Conservation (phyloP, 2,797 vertebrate species). For the Halcyon leucocephala region DNA sequence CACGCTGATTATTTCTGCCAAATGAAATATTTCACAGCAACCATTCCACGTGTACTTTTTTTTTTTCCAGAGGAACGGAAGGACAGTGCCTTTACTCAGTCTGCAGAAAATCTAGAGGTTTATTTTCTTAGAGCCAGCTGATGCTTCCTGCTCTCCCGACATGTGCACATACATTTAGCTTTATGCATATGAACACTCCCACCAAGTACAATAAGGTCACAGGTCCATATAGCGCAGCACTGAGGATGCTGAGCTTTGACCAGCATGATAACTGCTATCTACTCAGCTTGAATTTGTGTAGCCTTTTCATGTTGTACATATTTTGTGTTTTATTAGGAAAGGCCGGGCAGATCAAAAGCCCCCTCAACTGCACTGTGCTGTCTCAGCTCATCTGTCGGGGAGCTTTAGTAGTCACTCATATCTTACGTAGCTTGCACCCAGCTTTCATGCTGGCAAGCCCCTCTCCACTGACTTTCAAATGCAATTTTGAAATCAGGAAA, state of each 20-base stretch:
- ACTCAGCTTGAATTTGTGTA: neutral
- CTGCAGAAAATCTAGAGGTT: neutral
- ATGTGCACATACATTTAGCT: neutral
- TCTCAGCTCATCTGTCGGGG: neutral
- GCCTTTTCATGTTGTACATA: neutral
- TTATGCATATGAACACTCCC: neutral
- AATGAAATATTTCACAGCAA: neutral
- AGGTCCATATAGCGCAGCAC: neutral
- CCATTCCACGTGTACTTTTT: neutral
- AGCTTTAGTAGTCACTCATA: neutral
- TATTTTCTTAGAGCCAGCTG: neutral
- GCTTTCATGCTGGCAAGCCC: neutral
- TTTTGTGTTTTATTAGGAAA: neutral
- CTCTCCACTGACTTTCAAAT: neutral
- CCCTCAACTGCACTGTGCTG: neutral
- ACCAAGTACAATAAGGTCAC: neutral
- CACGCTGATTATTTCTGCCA: neutral
- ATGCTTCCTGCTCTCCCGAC: neutral
- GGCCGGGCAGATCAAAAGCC: neutral
- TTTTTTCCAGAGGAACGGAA: neutral
- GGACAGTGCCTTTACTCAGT: neutral
- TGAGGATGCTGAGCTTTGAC: neutral
- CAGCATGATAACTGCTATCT: neutral
- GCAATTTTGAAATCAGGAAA: neutral
- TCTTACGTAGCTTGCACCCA: neutral